Evolutionary conservation across 1,140 invertebrate species (phyloP).

Genomic region (Hypothenemus hampei): DNA sequence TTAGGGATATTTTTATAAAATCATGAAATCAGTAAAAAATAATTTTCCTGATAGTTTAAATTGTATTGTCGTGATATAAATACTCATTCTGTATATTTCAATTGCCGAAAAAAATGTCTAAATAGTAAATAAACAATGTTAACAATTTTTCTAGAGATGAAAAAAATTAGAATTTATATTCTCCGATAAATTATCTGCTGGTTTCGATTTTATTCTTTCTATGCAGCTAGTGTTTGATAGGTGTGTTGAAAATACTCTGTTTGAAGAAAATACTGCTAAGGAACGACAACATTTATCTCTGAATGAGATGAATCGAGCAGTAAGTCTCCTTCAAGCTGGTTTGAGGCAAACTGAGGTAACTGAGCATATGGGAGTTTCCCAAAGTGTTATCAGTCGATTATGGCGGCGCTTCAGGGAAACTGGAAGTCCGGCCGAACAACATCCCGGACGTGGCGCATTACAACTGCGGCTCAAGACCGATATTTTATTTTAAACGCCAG

Average conservation of each 20-base stretch:
- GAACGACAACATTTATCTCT: neutral
- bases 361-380: neutral
- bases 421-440: neutral
- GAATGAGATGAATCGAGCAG: neutral
- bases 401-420: neutral
- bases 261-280: neutral
- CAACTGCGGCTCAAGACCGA: neutral
- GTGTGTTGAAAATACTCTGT: neutral
- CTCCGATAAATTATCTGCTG: neutral
- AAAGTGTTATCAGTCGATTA: neutral
- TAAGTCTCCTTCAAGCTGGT: neutral
- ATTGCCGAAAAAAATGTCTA: no score
- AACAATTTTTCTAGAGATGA: no score
- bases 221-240: neutral
- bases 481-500: neutral
- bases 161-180: no score
- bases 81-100: no score
- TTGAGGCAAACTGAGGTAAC: neutral
- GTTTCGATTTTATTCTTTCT: neutral
- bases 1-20: no score
- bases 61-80: no score
- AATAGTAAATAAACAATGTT: no score
- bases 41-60: no score
- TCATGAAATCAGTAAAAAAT: no score
- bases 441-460: neutral